Base-by-base conservation (phyloP, 2,797 vertebrate species). In the Spinibarbus caldwelli region DNA sequence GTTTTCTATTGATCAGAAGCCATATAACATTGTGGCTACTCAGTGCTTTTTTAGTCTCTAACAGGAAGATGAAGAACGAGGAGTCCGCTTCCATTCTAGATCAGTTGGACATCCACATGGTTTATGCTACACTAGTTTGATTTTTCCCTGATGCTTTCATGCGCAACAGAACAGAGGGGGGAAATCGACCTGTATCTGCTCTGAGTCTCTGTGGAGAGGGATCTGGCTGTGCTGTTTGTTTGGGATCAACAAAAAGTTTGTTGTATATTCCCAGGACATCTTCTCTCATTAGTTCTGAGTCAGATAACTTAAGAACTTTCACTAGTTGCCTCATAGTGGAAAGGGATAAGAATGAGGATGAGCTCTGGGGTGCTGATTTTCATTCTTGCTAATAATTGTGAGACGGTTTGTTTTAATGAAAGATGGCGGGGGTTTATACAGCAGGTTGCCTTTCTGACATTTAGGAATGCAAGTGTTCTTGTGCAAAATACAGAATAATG, bases 201-300 rank as follows among this genome's bases (percentile, higher is more conserved):
- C 45, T 38, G 10, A 31, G 47, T 78, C 73, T 78, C 62, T 57
- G 64, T 78, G 36, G 82, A 77, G 73, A 23, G 47, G 29, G 15
- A 78, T 78, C 82, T 57, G n/a, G 26, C 82, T 43, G 36, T 45
- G 62, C 34, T 67, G 72, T 78, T 84, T 77, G 62, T 57, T 83
- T 78, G 17, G 72, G 47, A 84, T 84, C 11, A 26, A 45, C 47
- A 41, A 59, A 62, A 71, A 64, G 67, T 47, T 84, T 70, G 82
- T 83, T 78, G 26, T 45, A 36, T 79, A 38, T 79, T 78, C 75
- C 75, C 76, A 64, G 38, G n/a, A 57, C 21, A 34, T 12, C 17
- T 62, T 62, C 23, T n/a, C 38, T 71, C 52, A 71, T 62, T 79
- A 72, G 29, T 79, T 85, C 47, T 36, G 6, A 57, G 66, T 45